Percentiles rank a stretch among this genome's conserved stretches.
Evolutionary conservation across 2,888 invertebrate genomes (phyloP).

Genomic region (Meghimatium bilineatum): DNA sequence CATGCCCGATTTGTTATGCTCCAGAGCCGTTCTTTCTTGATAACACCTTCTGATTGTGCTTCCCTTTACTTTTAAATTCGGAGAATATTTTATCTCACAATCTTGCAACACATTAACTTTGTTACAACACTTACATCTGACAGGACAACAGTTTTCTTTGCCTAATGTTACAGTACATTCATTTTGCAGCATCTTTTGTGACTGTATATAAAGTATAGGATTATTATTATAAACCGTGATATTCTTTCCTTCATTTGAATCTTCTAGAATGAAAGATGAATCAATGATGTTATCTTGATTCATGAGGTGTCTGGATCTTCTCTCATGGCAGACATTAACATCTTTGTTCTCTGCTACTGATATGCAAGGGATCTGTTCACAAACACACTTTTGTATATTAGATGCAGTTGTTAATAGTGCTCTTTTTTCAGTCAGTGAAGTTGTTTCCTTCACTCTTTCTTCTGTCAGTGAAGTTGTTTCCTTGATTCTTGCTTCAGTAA

Average conservation of each 20-base stretch:
- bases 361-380: background rate
- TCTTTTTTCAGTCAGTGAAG: background rate
- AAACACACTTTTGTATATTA: background rate
- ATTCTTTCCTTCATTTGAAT: background rate
- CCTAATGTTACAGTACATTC: too few species aligned
- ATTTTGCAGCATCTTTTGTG: background rate
- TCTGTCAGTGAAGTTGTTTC: background rate
- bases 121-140: background rate
- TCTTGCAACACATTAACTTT: slow-evolving; percentile 10
- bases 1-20: background rate
- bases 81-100: background rate
- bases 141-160: background rate
- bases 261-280: background rate
- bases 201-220: background rate
- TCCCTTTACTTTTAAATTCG: background rate
- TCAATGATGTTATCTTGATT: background rate
- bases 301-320: too few species aligned
- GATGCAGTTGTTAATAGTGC: background rate
- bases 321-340: background rate
- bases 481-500: too few species aligned
- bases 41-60: background rate
- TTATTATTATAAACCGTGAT: background rate
- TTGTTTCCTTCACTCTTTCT: background rate
- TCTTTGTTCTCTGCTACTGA: background rate
- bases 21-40: background rate